Evolutionary conservation across 2,113 vertebrate species (phyloP).

Genomic region (Sminthopsis crassicaudata): DNA sequence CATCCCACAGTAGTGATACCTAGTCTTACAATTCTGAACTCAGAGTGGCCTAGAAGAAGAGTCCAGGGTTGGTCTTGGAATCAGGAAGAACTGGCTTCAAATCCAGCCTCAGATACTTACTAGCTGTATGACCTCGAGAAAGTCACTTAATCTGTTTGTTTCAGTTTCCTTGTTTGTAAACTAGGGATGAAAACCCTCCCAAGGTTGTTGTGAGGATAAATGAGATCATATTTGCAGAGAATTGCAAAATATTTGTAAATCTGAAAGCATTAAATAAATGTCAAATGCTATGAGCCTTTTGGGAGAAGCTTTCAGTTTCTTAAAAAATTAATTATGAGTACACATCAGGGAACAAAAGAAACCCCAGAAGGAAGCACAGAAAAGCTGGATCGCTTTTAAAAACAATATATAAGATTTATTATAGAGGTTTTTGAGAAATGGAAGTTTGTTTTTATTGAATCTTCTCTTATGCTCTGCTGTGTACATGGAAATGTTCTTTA

Average conservation of each 20-base stretch:
- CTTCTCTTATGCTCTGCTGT: too few species aligned
- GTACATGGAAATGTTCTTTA: too few species aligned
- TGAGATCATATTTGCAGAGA: not conserved
- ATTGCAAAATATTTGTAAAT: not conserved
- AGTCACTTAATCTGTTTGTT: not conserved
- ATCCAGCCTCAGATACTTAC: not conserved
- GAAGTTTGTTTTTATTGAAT: too few species aligned
- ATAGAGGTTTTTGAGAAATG: too few species aligned
- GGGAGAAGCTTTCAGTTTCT: not conserved
- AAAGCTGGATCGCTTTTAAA: too few species aligned
- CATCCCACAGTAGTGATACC: fast-evolving
- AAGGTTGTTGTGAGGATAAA: not conserved
- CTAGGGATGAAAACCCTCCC: not conserved
- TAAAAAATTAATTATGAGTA: not conserved
- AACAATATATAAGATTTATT: too few species aligned
- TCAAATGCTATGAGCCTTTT: not conserved
- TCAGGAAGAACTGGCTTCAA: not conserved
- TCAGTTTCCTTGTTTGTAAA: not conserved
- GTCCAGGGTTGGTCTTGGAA: not conserved
- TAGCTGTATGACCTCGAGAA: not conserved
- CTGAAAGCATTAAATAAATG: not conserved
- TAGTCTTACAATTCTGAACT: not conserved
- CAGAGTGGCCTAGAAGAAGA: not conserved
- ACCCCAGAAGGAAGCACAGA: too few species aligned
- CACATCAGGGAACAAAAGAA: too few species aligned